Evolutionary conservation across 2,888 invertebrate genomes (phyloP), one percentile per base, ranked within the genome.

Genomic region (Iphiclides podalirius): DNA sequence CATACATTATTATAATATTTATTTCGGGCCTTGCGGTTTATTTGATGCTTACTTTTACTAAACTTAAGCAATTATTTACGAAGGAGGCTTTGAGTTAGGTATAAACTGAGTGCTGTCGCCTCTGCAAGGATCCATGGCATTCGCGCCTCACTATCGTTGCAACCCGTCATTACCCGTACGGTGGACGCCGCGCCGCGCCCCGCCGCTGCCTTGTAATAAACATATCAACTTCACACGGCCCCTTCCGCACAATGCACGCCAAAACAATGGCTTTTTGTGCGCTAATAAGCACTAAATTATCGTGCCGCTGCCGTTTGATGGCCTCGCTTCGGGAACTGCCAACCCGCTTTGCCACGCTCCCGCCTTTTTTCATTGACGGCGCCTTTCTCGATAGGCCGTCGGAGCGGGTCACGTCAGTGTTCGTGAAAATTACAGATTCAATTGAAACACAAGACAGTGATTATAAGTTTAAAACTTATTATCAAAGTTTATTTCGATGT

Each of bases 201-300:
- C 60, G 45, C 64, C 61, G 55, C 56, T 57, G 63, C 64, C 72
- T 63, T 70, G 63, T 76, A 79, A 80, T 78, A 77, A 75, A 75
- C 76, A 72, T 78, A 80, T 79, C 79, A 72, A 66, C 74, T 73
- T 79, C 76, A 74, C 75, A 68, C 77, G 68, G 57, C 61, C 58
- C 57, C 58, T 33, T 43, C 47, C 58, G 57, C 66, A 71, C 76
- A 72, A 69, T 67, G 61, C 62, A 41, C 53, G 60, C 55, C 70
- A 70, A 75, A 75, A 77, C 75, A 75, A 77, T 67, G 64, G 63
- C 58, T 63, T 66, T 66, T 70, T 72, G 67, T 70, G 58, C 72
- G 58, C 65, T 76, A 76, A 78, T 78, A 74, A 77, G 66, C 64
- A 63, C 66, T 58, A 69, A 73, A 75, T 72, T 69, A 68, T 35